Percentiles rank a stretch among this genome's conserved stretches.
phyloP scores from a whole-genome alignment of 2,113 vertebrate species.

The Meles meles region DNA sequence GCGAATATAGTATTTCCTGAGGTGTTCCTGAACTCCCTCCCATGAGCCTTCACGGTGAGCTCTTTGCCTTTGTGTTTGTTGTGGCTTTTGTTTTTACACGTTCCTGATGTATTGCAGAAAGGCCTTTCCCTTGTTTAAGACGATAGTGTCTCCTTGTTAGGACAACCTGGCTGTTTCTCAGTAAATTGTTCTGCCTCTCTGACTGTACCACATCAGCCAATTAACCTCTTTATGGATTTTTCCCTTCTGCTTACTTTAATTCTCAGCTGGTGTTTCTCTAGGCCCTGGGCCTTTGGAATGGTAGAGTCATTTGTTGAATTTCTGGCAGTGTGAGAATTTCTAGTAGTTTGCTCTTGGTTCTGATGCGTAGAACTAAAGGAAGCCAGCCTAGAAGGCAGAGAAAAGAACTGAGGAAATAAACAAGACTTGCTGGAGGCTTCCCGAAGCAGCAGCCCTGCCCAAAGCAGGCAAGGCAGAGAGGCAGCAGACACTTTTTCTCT shows the following conservation, averaged over 20 bases:
- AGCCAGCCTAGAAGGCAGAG: background rate
- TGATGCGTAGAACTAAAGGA: background rate
- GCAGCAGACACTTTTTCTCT: background rate
- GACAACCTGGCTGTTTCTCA: background rate
- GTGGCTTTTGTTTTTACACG: background rate
- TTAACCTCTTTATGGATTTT: constrained; percentile 38
- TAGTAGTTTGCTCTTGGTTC: background rate
- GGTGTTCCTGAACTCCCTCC: background rate
- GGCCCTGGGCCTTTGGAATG: background rate
- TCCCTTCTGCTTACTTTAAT: constrained; percentile 33
- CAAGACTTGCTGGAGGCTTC: background rate
- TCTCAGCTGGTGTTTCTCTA: constrained; percentile 29
- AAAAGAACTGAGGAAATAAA: background rate
- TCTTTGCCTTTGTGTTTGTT: background rate
- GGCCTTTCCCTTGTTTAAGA: background rate
- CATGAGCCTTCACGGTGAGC: background rate
- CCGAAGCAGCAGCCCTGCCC: background rate
- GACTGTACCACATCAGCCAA: background rate
- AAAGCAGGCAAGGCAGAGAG: background rate
- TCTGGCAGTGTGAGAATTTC: constrained; percentile 35
- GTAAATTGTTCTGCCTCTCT: background rate
- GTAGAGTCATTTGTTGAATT: background rate
- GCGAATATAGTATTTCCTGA: background rate
- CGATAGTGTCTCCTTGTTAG: background rate
- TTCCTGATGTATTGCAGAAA: background rate